A percentile compares a stretch with the other conserved stretches of the same genome.
phyloP scores from a whole-genome alignment of 2,888 invertebrate genomes.

The Drosophila rubida region DNA sequence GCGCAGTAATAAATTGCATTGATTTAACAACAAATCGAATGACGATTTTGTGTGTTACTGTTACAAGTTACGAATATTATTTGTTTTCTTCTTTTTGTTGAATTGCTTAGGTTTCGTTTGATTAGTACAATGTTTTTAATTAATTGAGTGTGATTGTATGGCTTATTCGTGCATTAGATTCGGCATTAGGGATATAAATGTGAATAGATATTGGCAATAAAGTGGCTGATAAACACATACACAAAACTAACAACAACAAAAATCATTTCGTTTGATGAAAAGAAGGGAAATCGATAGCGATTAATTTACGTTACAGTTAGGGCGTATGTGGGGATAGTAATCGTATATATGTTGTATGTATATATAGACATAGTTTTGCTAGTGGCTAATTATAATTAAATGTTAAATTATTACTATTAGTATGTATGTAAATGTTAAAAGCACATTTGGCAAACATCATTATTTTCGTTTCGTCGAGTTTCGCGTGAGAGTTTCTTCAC shows the following conservation, averaged over 20 bases:
- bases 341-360: conserved; percentile 26
- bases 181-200: conserved; percentile 11
- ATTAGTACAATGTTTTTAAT: conserved; percentile 42
- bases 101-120: conserved; percentile 26
- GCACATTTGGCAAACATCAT: conserved; percentile 82
- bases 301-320: conserved; percentile 39
- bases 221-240: conserved; percentile 70
- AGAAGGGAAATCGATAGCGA: conserved; percentile 31
- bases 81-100: conserved; percentile 3
- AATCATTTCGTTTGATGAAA: conserved; percentile 22
- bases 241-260: conserved; percentile 45
- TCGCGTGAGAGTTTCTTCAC: neutral
- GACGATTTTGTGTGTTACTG: conserved; percentile 29
- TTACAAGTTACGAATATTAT: conserved; percentile 38
- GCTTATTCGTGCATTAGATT: conserved; percentile 21
- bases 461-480: conserved; percentile 26
- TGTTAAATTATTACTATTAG: conserved; percentile 78
- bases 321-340: conserved; percentile 21
- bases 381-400: conserved; percentile 75
- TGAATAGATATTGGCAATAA: conserved; percentile 77
- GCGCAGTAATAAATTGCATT: conserved; percentile 75
- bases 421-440: conserved; percentile 82
- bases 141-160: conserved; percentile 16
- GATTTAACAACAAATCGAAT: conserved; percentile 66
- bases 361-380: conserved; percentile 66